phyloP scores from a whole-genome alignment of 2,888 invertebrate species.

The Ophioninae sp. region DNA sequence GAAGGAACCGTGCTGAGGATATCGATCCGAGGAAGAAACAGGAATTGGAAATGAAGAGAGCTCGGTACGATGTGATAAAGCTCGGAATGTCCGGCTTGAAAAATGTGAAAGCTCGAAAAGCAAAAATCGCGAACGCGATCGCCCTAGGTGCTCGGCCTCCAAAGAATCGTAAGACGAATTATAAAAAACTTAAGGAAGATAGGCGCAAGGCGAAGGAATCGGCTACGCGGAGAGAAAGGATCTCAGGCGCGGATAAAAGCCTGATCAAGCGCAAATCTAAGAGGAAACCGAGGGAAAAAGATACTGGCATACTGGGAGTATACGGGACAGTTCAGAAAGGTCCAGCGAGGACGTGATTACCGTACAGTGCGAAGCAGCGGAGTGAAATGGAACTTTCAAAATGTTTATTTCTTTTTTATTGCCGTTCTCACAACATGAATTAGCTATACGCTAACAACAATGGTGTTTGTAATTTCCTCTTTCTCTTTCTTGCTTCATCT shows the following conservation, averaged over 20 bases:
- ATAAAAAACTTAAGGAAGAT: slow-evolving; percentile 87
- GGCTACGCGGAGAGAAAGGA: slow-evolving; percentile 75
- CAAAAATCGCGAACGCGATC: slow-evolving; percentile 89
- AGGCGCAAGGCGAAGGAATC: slow-evolving; percentile 83
- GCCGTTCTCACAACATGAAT: slow-evolving; percentile 69
- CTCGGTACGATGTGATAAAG: slow-evolving; percentile 91
- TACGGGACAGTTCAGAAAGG: slow-evolving; percentile 75
- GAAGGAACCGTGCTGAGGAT: slow-evolving; percentile 4
- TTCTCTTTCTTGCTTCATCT: slow-evolving; percentile 23
- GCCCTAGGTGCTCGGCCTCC: slow-evolving; percentile 93
- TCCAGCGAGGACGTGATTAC: slow-evolving; percentile 63
- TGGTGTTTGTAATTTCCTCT: slow-evolving; percentile 54
- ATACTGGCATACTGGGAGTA: slow-evolving; percentile 67
- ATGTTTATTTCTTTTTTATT: slow-evolving; percentile 67
- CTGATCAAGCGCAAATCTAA: slow-evolving; percentile 64
- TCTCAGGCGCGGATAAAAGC: slow-evolving; percentile 70
- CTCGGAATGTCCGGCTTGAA: slow-evolving; percentile 91
- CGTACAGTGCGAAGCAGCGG: slow-evolving; percentile 30
- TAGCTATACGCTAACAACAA: slow-evolving; percentile 70
- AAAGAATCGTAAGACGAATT: slow-evolving; percentile 86
- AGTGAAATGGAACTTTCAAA: slow-evolving; percentile 62
- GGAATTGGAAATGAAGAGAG: slow-evolving; percentile 88
- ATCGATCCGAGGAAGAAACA: slow-evolving; percentile 74
- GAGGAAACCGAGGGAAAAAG: slow-evolving; percentile 46
- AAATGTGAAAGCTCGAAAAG: slow-evolving; percentile 87